Evolutionary conservation across 2,113 vertebrate species (phyloP), one percentile per base, ranked within the genome.

Genomic region (Sciurus niger): DNA sequence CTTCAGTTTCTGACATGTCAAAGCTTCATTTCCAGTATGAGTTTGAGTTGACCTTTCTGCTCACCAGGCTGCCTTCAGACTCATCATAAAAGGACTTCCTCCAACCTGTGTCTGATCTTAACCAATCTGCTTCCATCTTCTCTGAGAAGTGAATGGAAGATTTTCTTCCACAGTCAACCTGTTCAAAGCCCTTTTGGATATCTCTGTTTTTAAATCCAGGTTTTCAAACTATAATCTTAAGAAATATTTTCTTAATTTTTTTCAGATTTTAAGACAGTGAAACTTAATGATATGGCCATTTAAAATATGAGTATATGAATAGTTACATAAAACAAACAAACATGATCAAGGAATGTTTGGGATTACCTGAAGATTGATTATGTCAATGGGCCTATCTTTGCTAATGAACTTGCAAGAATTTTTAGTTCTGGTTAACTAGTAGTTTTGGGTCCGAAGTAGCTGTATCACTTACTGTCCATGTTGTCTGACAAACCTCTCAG

Each of bases 211-310:
- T 90, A n/a, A 40, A 72, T 65, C 12, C 83, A 76, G 34, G 37
- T 90, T 93, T 95, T 83, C 51, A 83, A 78, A 84, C 8, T 55
- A 43, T 67, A 65, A 78, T 78, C 60, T 89, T 89, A 92, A 53
- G 14, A 92, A 92, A n/a, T 83, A 4, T 83, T 89, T 72, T 60
- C 34, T 43, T 93, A 58, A 48, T 40, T 48, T n/a, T 32, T 72
- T 58, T 37, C 28, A 78, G 24, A 79, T 88, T 89, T 93, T 40
- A 85, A 68, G 22, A 20, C 30, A 53, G 20, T 84, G 53, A 88
- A 94, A 48, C 13, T 88, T 92, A 79, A 58, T 67, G 72, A 96
- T 82, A n/a, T 74, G 58, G 24, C 20, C 37, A 83, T 30, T 89
- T 91, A 73, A 89, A 91, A 58, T 34, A 34, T 40, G 72, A 58